Percentiles rank a stretch among this genome's conserved stretches.
phyloP scores from a whole-genome alignment of 2,797 vertebrate genomes.

The Scarus forsteni region DNA sequence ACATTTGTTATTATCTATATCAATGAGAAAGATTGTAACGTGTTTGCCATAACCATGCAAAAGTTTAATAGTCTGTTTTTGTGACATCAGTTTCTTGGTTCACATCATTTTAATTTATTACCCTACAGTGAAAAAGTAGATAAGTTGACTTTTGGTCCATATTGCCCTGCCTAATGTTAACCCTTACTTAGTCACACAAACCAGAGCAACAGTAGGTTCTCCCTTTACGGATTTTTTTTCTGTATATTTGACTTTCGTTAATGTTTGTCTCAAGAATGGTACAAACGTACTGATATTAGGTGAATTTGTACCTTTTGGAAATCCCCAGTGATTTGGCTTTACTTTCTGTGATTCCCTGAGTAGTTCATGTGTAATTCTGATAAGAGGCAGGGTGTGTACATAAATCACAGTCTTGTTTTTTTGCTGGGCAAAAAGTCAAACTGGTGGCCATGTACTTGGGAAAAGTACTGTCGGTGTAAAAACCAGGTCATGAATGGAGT shows the following conservation, averaged over 20 bases:
- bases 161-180: neutral
- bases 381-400: neutral
- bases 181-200: neutral
- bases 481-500: neutral
- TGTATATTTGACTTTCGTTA: neutral
- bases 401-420: neutral
- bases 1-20: too few species aligned
- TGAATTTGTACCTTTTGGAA: neutral
- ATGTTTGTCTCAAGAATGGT: slow-evolving; percentile 35
- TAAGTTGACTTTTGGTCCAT: too few species aligned
- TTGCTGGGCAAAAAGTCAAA: neutral
- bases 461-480: neutral
- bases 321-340: neutral
- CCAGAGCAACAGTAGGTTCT: neutral
- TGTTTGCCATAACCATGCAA: too few species aligned
- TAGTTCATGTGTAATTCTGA: neutral
- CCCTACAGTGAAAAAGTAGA: too few species aligned
- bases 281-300: slow-evolving; percentile 36
- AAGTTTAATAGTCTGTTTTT: too few species aligned
- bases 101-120: too few species aligned
- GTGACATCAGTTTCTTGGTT: too few species aligned
- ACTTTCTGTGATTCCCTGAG: neutral
- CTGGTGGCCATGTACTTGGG: neutral
- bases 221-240: neutral
- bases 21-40: too few species aligned